Conservation (phyloP, 2,888 invertebrate species). For the Cepaea hortensis region DNA sequence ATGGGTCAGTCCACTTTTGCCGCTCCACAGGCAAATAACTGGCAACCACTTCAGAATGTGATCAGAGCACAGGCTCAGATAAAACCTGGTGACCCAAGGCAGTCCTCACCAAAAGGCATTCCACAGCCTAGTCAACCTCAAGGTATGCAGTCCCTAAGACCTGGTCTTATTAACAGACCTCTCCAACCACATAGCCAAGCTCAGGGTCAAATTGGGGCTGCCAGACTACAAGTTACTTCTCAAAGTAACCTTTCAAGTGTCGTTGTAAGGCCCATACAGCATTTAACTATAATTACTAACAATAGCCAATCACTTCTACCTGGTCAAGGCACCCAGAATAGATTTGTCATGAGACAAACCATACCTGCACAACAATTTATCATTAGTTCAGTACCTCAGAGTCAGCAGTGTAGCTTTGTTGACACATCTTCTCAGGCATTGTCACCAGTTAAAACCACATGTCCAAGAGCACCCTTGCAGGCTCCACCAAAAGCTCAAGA, state of each 20-base stretch:
- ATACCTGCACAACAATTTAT: constrained; percentile 14
- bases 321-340: constrained; percentile 1
- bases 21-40: background rate
- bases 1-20: background rate
- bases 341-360: constrained; percentile 3
- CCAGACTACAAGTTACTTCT: constrained; percentile 2
- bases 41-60: constrained; percentile 22
- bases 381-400: constrained; percentile 14
- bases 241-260: constrained; percentile 20
- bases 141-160: constrained; percentile 2
- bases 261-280: constrained; percentile 26
- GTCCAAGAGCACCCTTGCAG: constrained; percentile 13
- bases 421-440: background rate
- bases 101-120: constrained; percentile 8
- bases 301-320: constrained; percentile 10
- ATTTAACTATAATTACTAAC: constrained; percentile 22
- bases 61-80: background rate
- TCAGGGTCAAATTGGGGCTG: constrained; percentile 18
- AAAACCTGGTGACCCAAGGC: constrained; percentile 17
- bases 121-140: constrained; percentile 13
- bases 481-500: constrained; percentile 4
- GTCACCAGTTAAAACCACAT: background rate
- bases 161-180: background rate
- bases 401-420: constrained; percentile 12
- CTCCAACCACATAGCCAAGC: background rate